Evolutionary conservation across 2,888 invertebrate species (phyloP), one percentile per base, ranked within the genome.

Genomic region (Dasypogon diadema): DNA sequence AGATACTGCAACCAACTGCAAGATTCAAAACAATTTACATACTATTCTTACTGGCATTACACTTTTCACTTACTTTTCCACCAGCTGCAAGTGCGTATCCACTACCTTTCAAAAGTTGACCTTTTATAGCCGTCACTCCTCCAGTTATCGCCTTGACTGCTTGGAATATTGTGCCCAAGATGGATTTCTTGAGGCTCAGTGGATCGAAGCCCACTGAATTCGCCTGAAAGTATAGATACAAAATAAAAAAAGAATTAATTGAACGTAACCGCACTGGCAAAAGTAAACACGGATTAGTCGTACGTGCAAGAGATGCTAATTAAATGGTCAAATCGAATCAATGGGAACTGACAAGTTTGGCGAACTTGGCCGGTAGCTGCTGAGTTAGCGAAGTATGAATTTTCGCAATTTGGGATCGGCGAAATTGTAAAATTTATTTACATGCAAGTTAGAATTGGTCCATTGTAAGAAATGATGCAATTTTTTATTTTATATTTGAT

Each of bases 121-220:
- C 95, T 82, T 94, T 95, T n/a, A 95, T 88, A 24, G 95, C 95
- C 2, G 95, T 91, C 8, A 94, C 92, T 60, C 95, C 94, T 8
- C 95, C 95, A 6, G 94, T 93, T 78, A 96, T 93, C 12, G 95
- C 95, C 83, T 95, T 95, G 0, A 94, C 92, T 0, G 95, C 95
- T 89, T 95, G 94, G 82, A 95, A 90, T 8, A 96, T 88, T 2
- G 95, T 94, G 84, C 91, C 92, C 14, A 95, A 86, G 77, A 95
- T 92, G 0, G 93, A 93, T 83, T 93, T 93, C 86, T 95, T 95
- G 81, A 95, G 87, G 18, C 92, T 90, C 92, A 91, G 93, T 79
- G 91, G 89, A 85, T 91, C 91, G 80, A 91, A 91, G 78, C 85
- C 84, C 34, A 84, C 83, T 3, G 85, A 84, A 75, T 85, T 85